Evolutionary conservation across 2,113 vertebrate species (phyloP).

Genomic region (Toxotes chatareus): DNA sequence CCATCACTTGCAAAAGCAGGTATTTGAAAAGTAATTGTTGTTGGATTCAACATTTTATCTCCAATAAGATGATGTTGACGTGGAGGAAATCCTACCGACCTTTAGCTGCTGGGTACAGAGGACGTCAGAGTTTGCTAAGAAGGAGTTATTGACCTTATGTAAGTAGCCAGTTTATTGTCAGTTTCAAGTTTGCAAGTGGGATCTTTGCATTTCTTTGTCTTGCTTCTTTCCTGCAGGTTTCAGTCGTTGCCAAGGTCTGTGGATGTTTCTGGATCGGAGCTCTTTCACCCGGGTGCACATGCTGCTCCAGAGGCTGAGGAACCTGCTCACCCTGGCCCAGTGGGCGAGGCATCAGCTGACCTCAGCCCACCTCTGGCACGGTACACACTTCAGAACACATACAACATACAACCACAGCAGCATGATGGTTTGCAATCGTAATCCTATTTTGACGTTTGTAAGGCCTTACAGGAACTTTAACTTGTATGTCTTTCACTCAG

Average conservation of each 20-base stretch:
- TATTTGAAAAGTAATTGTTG: neutral
- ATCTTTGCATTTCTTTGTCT: neutral
- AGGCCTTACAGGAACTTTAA: neutral
- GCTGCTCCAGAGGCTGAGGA: conserved; percentile 70
- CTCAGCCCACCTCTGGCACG: conserved; percentile 57
- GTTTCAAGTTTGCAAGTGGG: neutral
- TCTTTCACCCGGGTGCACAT: conserved; percentile 64
- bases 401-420: neutral
- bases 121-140: conserved; percentile 68
- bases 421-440: neutral
- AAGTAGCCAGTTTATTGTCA: conserved; percentile 29
- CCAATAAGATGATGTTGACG: conserved; percentile 31
- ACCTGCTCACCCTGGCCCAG: conserved; percentile 69
- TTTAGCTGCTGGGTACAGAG: conserved; percentile 73
- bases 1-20: neutral
- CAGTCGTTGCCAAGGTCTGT: conserved; percentile 67
- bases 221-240: conserved; percentile 50
- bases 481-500: neutral
- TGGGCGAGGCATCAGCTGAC: conserved; percentile 52
- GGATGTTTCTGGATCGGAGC: conserved; percentile 72
- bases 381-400: conserved; percentile 32
- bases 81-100: conserved; percentile 31
- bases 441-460: neutral
- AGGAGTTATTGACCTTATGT: conserved; percentile 73
- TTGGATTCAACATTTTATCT: conserved; percentile 6